Base-by-base conservation (phyloP, 1,140 invertebrate species). In the Copidosoma floridanum region DNA sequence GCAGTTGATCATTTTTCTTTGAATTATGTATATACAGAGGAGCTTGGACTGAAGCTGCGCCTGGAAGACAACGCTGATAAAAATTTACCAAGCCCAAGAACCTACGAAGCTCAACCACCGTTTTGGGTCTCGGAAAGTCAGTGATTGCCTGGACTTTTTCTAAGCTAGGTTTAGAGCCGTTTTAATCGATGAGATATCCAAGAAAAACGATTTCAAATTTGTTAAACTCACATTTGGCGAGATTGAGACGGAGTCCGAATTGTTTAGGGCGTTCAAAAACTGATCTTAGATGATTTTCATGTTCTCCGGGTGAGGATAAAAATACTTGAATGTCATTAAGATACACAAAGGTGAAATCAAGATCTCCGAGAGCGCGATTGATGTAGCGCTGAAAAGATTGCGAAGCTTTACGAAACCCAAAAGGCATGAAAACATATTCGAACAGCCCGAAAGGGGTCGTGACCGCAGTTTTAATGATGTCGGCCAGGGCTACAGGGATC, bases 301-400 rank as follows among this genome's bases (percentile, higher is more conserved):
- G 47, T 8, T 50, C 24, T 10, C n/a, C 23, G n/a, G 43, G 43
- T 4, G 12, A 23, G n/a, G 20, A 23, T 3, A 79, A 57, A 2
- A 74, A 74, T 14, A 72, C 78, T 64, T 79, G 78, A n/a, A 47
- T 61, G 1, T 75, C 68, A 43, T 77, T 70, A 11, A 64, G 64
- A 3, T 77, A 18, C 4, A 46, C 20, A 5, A 62, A 56, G 1
- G 73, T 71, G 0, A 79, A 69, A 21, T 78, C 82, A 68, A 79
- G 76, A 63, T 78, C 85, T 0, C 83, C 83, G 7, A 69, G 65
- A 0, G 68, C 60, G 5, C 85, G 51, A 71, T 85, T 82, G 0
- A n/a, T n/a, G n/a, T n/a, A n/a, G n/a, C n/a, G n/a, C n/a, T n/a
- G n/a, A n/a, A n/a, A n/a, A n/a, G n/a, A n/a, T n/a, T n/a, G n/a